Evolutionary conservation across 2,797 vertebrate species (phyloP).

Genomic region (Emys orbicularis): DNA sequence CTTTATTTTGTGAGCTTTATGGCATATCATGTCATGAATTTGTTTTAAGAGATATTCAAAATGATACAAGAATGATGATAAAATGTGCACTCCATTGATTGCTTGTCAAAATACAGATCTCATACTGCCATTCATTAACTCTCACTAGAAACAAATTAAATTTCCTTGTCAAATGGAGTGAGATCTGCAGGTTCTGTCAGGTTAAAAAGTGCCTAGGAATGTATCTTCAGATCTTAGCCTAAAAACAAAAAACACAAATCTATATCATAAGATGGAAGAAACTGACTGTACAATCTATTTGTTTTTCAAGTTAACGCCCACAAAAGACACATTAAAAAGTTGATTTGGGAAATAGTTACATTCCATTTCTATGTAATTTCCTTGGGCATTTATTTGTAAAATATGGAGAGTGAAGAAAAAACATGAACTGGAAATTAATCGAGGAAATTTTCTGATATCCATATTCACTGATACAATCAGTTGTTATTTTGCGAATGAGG

Average conservation of each 20-base stretch:
- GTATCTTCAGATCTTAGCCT: not conserved
- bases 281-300: not conserved
- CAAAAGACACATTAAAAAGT: slow-evolving; percentile 3
- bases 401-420: not conserved
- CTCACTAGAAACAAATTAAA: not conserved
- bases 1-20: not conserved
- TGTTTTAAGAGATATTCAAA: slow-evolving; percentile 47
- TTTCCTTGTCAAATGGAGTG: slow-evolving; percentile 20
- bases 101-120: slow-evolving; percentile 48
- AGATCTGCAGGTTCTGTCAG: not conserved
- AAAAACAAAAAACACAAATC: not conserved
- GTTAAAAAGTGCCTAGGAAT: not conserved
- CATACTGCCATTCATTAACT: slow-evolving; percentile 23
- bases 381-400: not conserved
- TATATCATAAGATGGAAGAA: not conserved
- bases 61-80: slow-evolving; percentile 11
- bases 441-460: not conserved
- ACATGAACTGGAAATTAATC: not conserved
- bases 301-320: not conserved
- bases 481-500: accelerated
- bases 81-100: slow-evolving; percentile 28
- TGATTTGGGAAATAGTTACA: not conserved
- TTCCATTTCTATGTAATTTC: not conserved
- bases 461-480: not conserved
- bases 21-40: not conserved